Conservation (phyloP, 2,113 vertebrate species). For the Emydocephalus ijimae region DNA sequence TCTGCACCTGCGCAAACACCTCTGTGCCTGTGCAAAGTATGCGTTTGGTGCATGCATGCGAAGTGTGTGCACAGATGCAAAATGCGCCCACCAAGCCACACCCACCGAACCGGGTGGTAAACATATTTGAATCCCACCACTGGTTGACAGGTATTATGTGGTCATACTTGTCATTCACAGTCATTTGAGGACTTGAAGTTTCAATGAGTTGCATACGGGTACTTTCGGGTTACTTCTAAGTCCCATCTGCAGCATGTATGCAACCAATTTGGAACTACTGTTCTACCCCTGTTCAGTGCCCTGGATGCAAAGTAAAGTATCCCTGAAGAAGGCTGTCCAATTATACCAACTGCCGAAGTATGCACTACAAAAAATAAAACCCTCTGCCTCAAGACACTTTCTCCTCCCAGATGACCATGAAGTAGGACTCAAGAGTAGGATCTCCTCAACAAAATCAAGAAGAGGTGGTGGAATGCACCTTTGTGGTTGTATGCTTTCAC, state of each 20-base stretch:
- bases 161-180: neutral
- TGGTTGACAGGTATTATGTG: neutral
- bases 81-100: too few species aligned
- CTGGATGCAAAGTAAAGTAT: neutral
- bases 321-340: neutral
- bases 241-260: neutral
- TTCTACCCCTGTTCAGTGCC: neutral
- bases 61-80: too few species aligned
- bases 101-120: too few species aligned
- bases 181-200: neutral
- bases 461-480: neutral
- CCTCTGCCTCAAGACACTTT: neutral
- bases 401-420: neutral
- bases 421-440: neutral
- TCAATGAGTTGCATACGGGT: neutral
- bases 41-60: too few species aligned
- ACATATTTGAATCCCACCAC: too few species aligned
- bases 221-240: neutral
- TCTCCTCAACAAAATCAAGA: neutral
- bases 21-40: too few species aligned
- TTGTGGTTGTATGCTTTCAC: neutral
- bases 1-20: too few species aligned
- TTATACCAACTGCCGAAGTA: neutral
- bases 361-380: neutral
- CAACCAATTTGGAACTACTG: neutral